Evolutionary conservation across 2,113 vertebrate species (phyloP), one percentile per base, ranked within the genome.

Genomic region (Herpetotheres cachinnans): DNA sequence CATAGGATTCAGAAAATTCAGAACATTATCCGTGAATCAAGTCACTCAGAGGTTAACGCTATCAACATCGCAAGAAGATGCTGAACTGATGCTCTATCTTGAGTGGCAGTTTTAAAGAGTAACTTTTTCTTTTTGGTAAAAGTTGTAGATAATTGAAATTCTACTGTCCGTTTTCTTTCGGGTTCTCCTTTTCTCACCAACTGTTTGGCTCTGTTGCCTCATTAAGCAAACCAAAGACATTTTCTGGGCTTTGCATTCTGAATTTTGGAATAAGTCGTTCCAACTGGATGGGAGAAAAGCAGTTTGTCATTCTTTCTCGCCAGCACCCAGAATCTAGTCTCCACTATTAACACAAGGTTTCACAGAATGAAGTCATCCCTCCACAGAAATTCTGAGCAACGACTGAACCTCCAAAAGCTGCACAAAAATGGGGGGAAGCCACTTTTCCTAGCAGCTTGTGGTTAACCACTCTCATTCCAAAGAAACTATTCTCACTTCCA

Each of bases 401-500:
- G 16, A 24, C 42, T 3, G 13, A 6, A 50, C 71, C 76, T 69
- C 38, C 83, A n/a, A 66, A 59, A 82, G 67, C 89, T 24, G 65
- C 1, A 6, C 47, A 40, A 86, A 38, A 34, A 9, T 1, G 0
- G 17, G 40, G 42, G 22, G 47, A 49, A 71, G 50, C 25, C 44
- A 10, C 67, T 21, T 63, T 82, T 81, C 5, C 69, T 9, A 26
- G 21, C 11, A 83, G 52, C 21, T 19, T 92, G 95, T 71, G 96
- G 93, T 47, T 82, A 97, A 71, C 72, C 82, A 56, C 65, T 16
- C 71, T 93, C 92, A 76, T 87, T 85, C 66, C 93, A 40, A 55
- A 73, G 76, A 78, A 96, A 14, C 84, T 90, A 25, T 77, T 82
- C 93, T 91, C 90, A 71, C 92, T 96, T 82, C 93, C 95, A 93